These are phyloP conservation scores for Xanthia icteritia DNA, from an alignment of 2,888 invertebrate species.

Conservation along the genomic window DNA sequence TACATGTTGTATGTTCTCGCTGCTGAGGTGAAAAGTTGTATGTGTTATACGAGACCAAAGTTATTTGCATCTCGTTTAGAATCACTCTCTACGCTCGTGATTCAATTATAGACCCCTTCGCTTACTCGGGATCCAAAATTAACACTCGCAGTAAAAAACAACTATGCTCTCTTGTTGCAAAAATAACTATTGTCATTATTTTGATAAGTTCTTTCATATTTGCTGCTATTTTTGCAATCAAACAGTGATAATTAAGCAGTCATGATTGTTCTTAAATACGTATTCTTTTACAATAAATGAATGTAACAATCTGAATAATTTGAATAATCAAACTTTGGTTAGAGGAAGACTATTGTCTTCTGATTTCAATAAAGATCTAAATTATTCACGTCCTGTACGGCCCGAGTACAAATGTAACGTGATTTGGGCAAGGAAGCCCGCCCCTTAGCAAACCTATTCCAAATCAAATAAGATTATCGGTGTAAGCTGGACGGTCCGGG, in stretches of 20 bases:
- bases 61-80: too few relatives aligned
- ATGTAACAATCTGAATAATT: constrained; percentile 30
- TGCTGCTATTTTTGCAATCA: not conserved
- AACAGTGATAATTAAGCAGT: not conserved
- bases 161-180: too few relatives aligned
- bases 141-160: too few relatives aligned
- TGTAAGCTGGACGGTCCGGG: not conserved
- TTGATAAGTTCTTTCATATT: constrained; percentile 16
- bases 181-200: constrained; percentile 12
- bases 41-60: too few relatives aligned
- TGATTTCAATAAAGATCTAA: constrained; percentile 30
- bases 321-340: constrained; percentile 24
- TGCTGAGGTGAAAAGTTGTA: too few relatives aligned
- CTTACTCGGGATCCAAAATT: too few relatives aligned
- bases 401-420: not conserved
- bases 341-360: constrained; percentile 18
- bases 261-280: not conserved
- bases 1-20: too few relatives aligned
- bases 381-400: constrained; percentile 23
- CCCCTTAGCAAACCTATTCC: constrained; percentile 5
- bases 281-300: constrained; percentile 13
- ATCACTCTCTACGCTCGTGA: too few relatives aligned
- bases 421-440: not conserved
- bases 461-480: constrained; percentile 36
- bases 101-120: too few relatives aligned